Evolutionary conservation across 2,113 vertebrate genomes (phyloP), one percentile per base, ranked within the genome.

Genomic region (Malurus elegans): DNA sequence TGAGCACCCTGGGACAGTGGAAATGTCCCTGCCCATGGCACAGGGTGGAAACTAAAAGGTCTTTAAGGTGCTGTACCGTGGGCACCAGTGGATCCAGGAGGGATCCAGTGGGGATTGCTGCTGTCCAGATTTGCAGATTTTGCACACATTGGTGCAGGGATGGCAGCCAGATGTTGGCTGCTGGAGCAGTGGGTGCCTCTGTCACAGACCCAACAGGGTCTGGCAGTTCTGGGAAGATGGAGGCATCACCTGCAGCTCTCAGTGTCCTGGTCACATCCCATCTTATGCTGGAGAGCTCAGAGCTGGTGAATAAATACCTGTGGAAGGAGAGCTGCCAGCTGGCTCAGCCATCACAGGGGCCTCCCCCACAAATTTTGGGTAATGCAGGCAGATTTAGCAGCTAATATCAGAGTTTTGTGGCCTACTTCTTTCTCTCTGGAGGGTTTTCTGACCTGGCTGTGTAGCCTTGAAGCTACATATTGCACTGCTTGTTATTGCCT

Each of bases 381-480:
- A 80, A 78, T 15, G 28, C 44, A 64, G 34, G 64, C 76, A 47
- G 62, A 57, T 81, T 83, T 78, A 70, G 76, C 3, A 4, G 48
- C 50, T 73, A 12, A 29, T 48, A 65, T 53, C 29, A 42, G 58
- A 70, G 51, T 31, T 64, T 76, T 61, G 31, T 76, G 95, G 69
- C 84, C 86, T 90, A 75, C 28, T 89, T 93, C 67, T 71, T 91
- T 75, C 80, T 58, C 95, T 92, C 72, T 31, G 26, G 86, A 82
- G 88, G 24, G 26, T 86, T 79, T 71, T 82, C 64, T 96, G 76
- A 90, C 93, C 92, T 85, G 80, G 71, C 91, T 92, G 1, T 60
- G 28, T 65, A 74, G 88, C 57, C 83, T 84, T 75, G 79, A 76
- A 92, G 92, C 84, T 94, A 69, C 47, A 3, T 36, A 60, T 71